These are phyloP conservation scores for Ptilorrhoa leucosticta DNA, from an alignment of 2,113 vertebrate genomes.

Conservation along the genomic window DNA sequence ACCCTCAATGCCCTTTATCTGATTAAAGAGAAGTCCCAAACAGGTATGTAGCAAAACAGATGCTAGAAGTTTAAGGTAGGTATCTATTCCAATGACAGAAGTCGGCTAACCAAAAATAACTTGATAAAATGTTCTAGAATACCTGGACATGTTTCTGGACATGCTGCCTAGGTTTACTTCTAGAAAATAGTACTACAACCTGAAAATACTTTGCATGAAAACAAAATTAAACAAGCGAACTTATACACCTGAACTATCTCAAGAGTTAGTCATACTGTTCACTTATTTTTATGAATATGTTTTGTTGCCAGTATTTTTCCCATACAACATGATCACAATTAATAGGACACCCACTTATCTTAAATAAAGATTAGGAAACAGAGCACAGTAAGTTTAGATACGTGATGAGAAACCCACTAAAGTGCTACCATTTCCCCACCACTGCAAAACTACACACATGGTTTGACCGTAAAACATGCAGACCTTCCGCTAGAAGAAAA, in stretches of 20 bases:
- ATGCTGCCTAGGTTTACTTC: not conserved
- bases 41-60: not conserved
- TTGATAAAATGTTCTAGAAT: not conserved
- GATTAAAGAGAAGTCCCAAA: not conserved
- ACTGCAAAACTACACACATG: accelerated
- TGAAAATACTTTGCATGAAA: not conserved
- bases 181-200: not conserved
- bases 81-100: not conserved
- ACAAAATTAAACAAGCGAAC: not conserved
- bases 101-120: not conserved
- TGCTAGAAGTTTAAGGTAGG: not conserved
- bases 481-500: accelerated
- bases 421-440: not conserved
- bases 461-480: not conserved
- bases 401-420: not conserved
- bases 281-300: not conserved
- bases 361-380: not conserved
- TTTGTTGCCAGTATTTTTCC: not conserved
- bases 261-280: not conserved
- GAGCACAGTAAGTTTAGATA: not conserved
- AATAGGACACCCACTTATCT: not conserved
- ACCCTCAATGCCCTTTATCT: not conserved
- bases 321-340: not conserved
- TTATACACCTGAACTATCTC: not conserved
- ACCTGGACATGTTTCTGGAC: not conserved